Percentiles rank a stretch among this genome's conserved stretches.
Conservation (phyloP, 2,797 vertebrate species). For the Neostethus bicornis region DNA sequence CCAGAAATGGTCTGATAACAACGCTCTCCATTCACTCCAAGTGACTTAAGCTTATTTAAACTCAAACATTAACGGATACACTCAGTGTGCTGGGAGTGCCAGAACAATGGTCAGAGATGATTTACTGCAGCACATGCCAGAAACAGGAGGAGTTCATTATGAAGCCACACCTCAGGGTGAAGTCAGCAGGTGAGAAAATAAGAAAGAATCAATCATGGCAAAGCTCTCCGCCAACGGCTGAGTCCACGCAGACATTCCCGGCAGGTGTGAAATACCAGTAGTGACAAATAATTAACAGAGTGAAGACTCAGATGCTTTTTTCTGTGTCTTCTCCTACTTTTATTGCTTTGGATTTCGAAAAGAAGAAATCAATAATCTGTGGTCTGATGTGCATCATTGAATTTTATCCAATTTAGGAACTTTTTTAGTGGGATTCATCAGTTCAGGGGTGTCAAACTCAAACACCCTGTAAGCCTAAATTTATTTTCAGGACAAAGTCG, state of each 20-base stretch:
- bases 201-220: slow-evolving; percentile 73
- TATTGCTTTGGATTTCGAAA: slow-evolving; percentile 11
- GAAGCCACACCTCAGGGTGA: slow-evolving; percentile 58
- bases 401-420: too few relatives aligned
- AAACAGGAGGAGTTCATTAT: slow-evolving; percentile 73
- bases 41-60: slow-evolving; percentile 7
- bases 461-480: slow-evolving; percentile 10
- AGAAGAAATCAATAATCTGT: background rate
- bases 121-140: slow-evolving; percentile 30
- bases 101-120: slow-evolving; percentile 17
- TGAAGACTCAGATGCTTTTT: slow-evolving; percentile 47
- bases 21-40: too few relatives aligned
- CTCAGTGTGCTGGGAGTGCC: slow-evolving; percentile 45
- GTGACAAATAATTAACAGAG: slow-evolving; percentile 74
- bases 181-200: slow-evolving; percentile 50
- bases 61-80: slow-evolving; percentile 31
- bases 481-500: too few relatives aligned
- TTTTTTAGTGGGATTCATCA: too few relatives aligned
- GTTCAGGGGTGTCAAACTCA: too few relatives aligned
- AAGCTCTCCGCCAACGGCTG: slow-evolving; percentile 69
- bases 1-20: too few relatives aligned
- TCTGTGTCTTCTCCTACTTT: slow-evolving; percentile 1
- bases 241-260: slow-evolving; percentile 67
- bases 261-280: slow-evolving; percentile 80
- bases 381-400: background rate